phyloP scores from a whole-genome alignment of 2,113 vertebrate species.

The Poicephalus gulielmi region DNA sequence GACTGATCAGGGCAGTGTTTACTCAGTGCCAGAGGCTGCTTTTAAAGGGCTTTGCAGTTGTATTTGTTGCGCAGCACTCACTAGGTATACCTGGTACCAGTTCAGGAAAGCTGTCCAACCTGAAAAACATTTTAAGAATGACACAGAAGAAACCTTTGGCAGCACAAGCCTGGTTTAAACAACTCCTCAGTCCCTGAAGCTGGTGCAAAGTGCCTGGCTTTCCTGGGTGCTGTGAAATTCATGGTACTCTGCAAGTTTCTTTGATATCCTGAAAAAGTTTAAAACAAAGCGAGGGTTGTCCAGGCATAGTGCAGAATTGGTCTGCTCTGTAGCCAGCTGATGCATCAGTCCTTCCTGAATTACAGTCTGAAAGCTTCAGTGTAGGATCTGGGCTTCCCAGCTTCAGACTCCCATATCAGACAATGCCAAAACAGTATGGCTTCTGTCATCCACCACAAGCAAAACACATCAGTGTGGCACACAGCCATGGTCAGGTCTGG shows the following conservation, averaged over 20 bases:
- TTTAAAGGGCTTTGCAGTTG: neutral
- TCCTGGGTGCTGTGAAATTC: neutral
- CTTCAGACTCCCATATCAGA: neutral
- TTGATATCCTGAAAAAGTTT: neutral
- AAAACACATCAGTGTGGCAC: neutral
- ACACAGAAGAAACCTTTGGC: neutral
- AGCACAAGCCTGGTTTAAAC: neutral
- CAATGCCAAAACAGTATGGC: neutral
- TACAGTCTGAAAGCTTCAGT: neutral
- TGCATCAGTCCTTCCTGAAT: neutral
- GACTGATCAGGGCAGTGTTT: neutral
- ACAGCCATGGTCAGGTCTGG: rapidly evolving
- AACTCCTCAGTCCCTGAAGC: neutral
- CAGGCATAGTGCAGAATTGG: neutral
- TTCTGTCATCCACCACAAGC: neutral
- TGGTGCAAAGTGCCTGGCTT: neutral
- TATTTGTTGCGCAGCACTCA: neutral
- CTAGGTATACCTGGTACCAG: neutral
- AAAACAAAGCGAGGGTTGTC: neutral
- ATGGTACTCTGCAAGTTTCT: neutral
- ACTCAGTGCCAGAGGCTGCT: neutral
- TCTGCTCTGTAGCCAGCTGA: neutral
- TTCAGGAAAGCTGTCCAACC: neutral
- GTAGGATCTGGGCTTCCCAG: neutral
- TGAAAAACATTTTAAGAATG: neutral